Evolutionary conservation across 2,888 invertebrate species (phyloP).

Genomic region (Pycnomerus fuliginosus): DNA sequence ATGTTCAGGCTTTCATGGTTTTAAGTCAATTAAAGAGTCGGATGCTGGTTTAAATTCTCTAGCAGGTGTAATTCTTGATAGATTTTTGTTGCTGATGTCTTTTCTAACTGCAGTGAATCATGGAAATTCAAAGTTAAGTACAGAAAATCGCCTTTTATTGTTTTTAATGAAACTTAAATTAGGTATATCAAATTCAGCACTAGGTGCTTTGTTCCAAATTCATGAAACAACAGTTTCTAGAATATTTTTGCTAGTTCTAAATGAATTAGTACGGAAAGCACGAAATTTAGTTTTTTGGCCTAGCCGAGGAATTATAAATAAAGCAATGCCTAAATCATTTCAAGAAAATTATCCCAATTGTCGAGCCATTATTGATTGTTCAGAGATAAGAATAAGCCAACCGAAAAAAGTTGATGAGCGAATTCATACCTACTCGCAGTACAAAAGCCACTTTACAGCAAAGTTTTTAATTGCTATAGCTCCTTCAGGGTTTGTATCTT

Average conservation of each 20-base stretch:
- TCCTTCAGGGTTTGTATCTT: conserved; percentile 2
- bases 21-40: neutral
- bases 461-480: conserved; percentile 2
- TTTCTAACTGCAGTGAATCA: neutral
- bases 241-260: neutral
- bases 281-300: neutral
- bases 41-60: neutral
- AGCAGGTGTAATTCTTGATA: neutral
- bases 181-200: neutral
- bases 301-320: neutral
- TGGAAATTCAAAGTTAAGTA: neutral
- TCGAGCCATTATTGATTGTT: neutral
- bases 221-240: conserved; percentile 1
- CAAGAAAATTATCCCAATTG: neutral
- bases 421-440: conserved; percentile 1
- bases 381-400: too few species aligned
- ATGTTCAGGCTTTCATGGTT: conserved; percentile 1
- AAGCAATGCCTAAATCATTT: neutral
- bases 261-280: neutral
- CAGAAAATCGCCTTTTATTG: neutral
- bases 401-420: neutral
- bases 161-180: conserved; percentile 4
- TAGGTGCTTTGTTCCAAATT: neutral
- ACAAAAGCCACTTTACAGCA: conserved; percentile 4
- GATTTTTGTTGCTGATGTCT: neutral